phyloP scores from a whole-genome alignment of 2,113 vertebrate genomes.

The Nymphicus hollandicus region DNA sequence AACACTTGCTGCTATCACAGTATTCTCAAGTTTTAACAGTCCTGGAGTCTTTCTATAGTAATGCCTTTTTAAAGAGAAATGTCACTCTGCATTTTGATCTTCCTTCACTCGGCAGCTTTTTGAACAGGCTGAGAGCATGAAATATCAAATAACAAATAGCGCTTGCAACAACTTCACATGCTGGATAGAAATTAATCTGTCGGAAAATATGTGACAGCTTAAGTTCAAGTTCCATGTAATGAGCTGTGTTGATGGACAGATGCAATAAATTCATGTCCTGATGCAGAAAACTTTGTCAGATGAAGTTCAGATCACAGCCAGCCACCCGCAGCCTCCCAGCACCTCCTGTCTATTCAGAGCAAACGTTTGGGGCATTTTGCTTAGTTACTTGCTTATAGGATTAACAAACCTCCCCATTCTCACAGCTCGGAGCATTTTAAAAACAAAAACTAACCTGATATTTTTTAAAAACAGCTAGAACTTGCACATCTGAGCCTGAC shows the following conservation, averaged over 20 bases:
- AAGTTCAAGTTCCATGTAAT: constrained; percentile 15
- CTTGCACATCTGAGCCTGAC: neutral
- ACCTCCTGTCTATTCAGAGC: neutral
- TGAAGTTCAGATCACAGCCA: constrained; percentile 25
- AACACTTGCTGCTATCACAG: neutral
- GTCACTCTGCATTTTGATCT: constrained; percentile 25
- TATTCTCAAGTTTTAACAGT: neutral
- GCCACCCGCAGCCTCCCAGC: neutral
- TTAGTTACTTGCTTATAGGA: neutral
- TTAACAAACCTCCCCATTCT: neutral
- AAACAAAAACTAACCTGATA: neutral
- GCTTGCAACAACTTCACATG: neutral
- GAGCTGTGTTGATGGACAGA: constrained; percentile 23
- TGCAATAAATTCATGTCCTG: neutral
- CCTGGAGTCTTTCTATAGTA: neutral
- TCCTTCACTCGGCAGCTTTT: constrained; percentile 12
- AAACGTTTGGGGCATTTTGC: neutral
- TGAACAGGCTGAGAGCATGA: constrained; percentile 8
- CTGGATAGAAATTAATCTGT: constrained; percentile 41
- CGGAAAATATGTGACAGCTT: constrained; percentile 41
- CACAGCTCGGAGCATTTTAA: neutral
- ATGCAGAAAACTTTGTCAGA: constrained; percentile 23
- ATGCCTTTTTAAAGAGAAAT: neutral
- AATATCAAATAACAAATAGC: constrained; percentile 28
- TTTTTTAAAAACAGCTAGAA: neutral